Evolutionary conservation across 1,140 invertebrate species (phyloP).

Genomic region (Heterodera schachtii): DNA sequence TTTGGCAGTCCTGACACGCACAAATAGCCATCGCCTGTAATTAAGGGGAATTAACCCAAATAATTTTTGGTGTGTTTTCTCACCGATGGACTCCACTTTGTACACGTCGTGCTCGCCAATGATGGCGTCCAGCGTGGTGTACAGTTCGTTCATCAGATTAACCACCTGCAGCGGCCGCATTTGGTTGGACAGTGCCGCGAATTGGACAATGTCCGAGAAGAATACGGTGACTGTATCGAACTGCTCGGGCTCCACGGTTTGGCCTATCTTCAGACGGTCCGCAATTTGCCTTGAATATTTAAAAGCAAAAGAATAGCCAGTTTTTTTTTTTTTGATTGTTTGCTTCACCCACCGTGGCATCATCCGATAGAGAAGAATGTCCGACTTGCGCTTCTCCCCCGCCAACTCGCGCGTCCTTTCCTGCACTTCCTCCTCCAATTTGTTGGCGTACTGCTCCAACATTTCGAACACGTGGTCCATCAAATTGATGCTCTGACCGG

Average conservation of each 20-base stretch:
- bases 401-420: slow-evolving; percentile 88
- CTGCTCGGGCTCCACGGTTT: slow-evolving; percentile 62
- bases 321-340: slow-evolving; percentile 66
- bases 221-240: slow-evolving; percentile 72
- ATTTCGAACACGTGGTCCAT: slow-evolving; percentile 56
- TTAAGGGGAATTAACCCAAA: slow-evolving; percentile 37
- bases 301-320: neutral
- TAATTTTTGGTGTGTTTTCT: slow-evolving; percentile 68
- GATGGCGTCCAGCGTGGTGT: slow-evolving; percentile 78
- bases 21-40: slow-evolving; percentile 74
- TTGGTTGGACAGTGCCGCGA: slow-evolving; percentile 84
- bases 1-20: slow-evolving; percentile 73
- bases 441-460: slow-evolving; percentile 72
- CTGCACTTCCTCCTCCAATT: slow-evolving; percentile 79
- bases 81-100: slow-evolving; percentile 72
- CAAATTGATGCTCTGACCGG: slow-evolving; percentile 35
- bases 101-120: slow-evolving; percentile 79
- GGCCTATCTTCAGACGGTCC: slow-evolving; percentile 61
- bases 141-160: slow-evolving; percentile 81
- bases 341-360: slow-evolving; percentile 74
- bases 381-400: slow-evolving; percentile 95
- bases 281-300: slow-evolving; percentile 61
- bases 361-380: slow-evolving; percentile 84
- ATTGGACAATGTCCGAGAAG: slow-evolving; percentile 88
- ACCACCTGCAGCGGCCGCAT: slow-evolving; percentile 79